Base-by-base conservation (phyloP, 2,113 vertebrate species). In the Dromaius novaehollandiae region DNA sequence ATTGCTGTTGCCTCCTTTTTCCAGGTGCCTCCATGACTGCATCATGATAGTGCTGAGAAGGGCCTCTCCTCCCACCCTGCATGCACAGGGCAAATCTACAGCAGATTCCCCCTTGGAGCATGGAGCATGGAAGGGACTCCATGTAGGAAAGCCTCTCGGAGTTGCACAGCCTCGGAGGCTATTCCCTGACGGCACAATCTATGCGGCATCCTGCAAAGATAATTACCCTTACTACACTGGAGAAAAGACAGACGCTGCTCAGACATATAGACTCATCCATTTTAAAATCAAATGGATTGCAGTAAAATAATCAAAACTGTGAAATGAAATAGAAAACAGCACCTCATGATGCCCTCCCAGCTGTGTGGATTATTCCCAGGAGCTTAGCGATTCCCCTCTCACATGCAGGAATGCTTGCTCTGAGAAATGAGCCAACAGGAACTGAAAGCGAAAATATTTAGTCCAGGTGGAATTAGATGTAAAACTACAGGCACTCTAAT, bases 21-120 rank as follows among this genome's bases (percentile, higher is more conserved):
- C 53, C 69, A 70, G 24, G 25, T 40, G 36, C 26, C 50, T 53
- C 63, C 26, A 6, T 20, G 40, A 7, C 36, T 65, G 22, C 10
- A 8, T 2, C 16, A 55, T 4, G 6, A 19, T 38, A 82, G 12
- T 6, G 32, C 58, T 40, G 19, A 25, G 42, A 63, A 28, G 58
- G 60, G 10, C 12, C 73, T 30, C 44, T 87, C 42, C 42, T 93
- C 73, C 28, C 34, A 58, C 26, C n/a, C 42, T 46, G 40, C 7
- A 28, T 4, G 60, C 11, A 34, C 5, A 75, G 38, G 34, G 82
- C 7, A 69, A n/a, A 88, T 38, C 48, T 53, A 40, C 12, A 22
- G 17, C 50, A 40, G 22, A 9, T 60, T 60, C 55, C 20, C 10
- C 19, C 20, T 63, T 0, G 0, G 14, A 38, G 34, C 22, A 51